Conservation (phyloP, 2,888 invertebrate genomes). For the Rhimphoctona megacephalus region DNA sequence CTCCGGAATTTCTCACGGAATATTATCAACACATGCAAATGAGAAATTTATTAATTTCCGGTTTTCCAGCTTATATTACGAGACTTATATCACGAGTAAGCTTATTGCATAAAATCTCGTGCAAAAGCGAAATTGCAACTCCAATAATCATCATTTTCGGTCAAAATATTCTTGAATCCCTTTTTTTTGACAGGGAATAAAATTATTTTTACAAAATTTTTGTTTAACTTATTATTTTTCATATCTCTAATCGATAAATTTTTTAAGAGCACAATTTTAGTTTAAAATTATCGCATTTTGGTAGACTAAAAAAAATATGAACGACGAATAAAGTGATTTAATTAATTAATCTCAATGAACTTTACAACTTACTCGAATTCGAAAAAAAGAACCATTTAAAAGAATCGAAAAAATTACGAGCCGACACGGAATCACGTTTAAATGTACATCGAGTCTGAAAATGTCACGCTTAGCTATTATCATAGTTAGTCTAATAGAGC, state of each 20-base stretch:
- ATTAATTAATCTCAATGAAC: not conserved
- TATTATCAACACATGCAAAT: not conserved
- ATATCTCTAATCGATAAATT: no score
- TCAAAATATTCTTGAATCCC: not conserved
- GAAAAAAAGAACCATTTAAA: not conserved
- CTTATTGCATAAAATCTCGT: not conserved
- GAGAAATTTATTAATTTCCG: slow-evolving; percentile 45
- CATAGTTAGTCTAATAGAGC: slow-evolving; percentile 60
- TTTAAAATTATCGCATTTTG: not conserved
- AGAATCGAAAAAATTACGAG: not conserved
- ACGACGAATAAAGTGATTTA: no score
- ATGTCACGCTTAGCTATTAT: slow-evolving; percentile 64
- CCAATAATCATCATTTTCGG: not conserved
- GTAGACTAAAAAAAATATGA: not conserved
- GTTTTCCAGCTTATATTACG: slow-evolving; percentile 18
- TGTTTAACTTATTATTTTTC: no score
- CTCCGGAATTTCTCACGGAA: not conserved
- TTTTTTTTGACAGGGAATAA: not conserved
- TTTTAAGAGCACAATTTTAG: not conserved
- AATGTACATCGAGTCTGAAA: slow-evolving; percentile 39
- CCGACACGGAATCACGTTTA: slow-evolving; percentile 12
- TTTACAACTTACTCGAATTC: not conserved
- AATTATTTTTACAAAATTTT: not conserved
- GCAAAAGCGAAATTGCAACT: not conserved
- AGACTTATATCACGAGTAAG: not conserved